These are phyloP conservation scores for Ichneumon xanthorius DNA, from an alignment of 2,888 invertebrate species.

Conservation along the genomic window DNA sequence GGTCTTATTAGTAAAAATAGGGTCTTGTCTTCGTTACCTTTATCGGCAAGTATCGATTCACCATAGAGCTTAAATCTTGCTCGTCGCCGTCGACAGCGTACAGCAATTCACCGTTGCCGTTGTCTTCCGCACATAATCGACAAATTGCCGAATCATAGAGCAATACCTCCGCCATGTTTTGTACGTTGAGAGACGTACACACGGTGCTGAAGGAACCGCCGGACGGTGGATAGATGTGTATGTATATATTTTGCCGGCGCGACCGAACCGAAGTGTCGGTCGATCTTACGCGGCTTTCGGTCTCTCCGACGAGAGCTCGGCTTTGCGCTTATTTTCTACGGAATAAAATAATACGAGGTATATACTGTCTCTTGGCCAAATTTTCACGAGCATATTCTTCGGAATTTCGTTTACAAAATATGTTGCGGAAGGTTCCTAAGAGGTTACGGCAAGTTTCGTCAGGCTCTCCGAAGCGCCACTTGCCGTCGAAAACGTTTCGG, in stretches of 20 bases:
- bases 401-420: background rate
- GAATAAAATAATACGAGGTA: background rate
- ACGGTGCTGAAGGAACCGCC: background rate
- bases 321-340: background rate
- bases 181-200: slow-evolving; percentile 5
- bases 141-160: slow-evolving; percentile 90
- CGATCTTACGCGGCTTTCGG: background rate
- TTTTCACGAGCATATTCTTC: background rate
- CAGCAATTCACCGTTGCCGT: slow-evolving; percentile 89
- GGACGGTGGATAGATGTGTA: background rate
- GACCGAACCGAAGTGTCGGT: background rate
- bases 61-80: slow-evolving; percentile 88
- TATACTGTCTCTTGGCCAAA: background rate
- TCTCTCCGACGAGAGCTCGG: background rate
- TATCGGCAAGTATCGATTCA: slow-evolving; percentile 91
- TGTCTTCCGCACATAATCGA: slow-evolving; percentile 91
- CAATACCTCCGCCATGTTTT: slow-evolving; percentile 81
- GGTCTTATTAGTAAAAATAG: slow-evolving; percentile 72
- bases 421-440: background rate
- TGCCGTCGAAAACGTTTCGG: background rate
- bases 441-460: background rate
- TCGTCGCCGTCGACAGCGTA: slow-evolving; percentile 85
- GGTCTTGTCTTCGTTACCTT: slow-evolving; percentile 86
- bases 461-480: background rate
- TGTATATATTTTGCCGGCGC: slow-evolving; percentile 18